These are phyloP conservation scores for Carabus problematicus DNA, from an alignment of 2,888 invertebrate species.

Conservation along the genomic window DNA sequence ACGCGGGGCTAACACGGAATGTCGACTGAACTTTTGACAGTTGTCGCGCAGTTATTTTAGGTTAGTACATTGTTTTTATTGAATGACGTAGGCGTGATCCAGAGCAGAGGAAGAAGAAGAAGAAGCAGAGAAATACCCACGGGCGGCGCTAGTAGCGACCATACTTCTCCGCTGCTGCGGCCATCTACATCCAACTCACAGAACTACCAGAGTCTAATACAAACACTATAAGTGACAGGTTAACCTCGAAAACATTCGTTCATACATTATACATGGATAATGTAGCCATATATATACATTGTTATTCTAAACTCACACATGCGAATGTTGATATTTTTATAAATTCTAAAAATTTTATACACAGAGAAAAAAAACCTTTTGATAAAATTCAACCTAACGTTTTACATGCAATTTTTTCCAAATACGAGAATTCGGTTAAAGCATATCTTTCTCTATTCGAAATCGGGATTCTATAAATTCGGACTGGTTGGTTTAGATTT, in stretches of 20 bases:
- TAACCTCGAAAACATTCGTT: background rate
- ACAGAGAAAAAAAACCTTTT: conserved; percentile 3
- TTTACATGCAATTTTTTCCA: background rate
- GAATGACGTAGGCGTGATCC: conserved; percentile 63
- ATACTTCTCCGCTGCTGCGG: conserved; percentile 55
- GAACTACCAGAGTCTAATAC: conserved; percentile 57
- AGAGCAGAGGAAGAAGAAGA: conserved; percentile 57
- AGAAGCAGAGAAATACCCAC: conserved; percentile 47
- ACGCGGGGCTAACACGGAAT: too few species aligned
- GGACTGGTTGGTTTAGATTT: too few species aligned
- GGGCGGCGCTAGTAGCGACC: conserved; percentile 50
- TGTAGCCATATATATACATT: too few species aligned
- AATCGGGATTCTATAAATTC: too few species aligned
- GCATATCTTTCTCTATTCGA: too few species aligned
- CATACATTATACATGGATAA: too few species aligned
- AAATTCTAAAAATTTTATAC: conserved; percentile 14
- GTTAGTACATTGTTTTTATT: too few species aligned
- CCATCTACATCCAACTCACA: conserved; percentile 54
- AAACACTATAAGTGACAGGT: conserved; percentile 42
- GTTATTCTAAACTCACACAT: background rate
- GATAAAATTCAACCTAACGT: background rate
- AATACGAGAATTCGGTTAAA: too few species aligned
- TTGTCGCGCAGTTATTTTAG: too few species aligned
- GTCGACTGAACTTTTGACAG: too few species aligned
- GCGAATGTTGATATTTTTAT: conserved; percentile 7